Base-by-base conservation (phyloP, 2,888 invertebrate genomes). In the Dynastes grantii region DNA sequence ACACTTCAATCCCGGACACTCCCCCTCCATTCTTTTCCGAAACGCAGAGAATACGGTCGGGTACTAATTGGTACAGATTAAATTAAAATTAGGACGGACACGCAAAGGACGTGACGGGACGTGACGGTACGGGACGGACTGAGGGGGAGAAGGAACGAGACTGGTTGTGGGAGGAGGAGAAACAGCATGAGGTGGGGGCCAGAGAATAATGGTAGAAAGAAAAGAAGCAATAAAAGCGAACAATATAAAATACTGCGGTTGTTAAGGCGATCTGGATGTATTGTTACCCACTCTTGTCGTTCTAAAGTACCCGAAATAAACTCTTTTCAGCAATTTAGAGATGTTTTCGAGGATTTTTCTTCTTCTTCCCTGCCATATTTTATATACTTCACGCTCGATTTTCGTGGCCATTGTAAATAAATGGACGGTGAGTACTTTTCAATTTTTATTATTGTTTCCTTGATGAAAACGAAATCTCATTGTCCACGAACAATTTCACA, bases 261-360 rank as follows among this genome's bases (percentile, higher is more conserved):
- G 79, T 76, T 79, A 76, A 77, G 77, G 76, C 67, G 79, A 70
- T 77, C 77, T 75, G 68, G 78, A 64, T 76, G 78, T 76, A 76
- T 80, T 80, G 80, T 80, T 80, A 77, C 79, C 79, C 77, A 32
- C 64, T 80, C 77, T 79, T 79, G 79, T 79, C 75, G 71, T 63
- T 73, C 16, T 65, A 65, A 78, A 80, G 76, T 79, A 79, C 77
- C 75, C 67, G 80, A 76, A 80, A 78, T 80, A 77, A 80, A 80
- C 80, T 79, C 76, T 78, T 76, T 80, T 78, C 79, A 76, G 53
- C 67, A 73, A 67, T 79, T 77, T 77, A 61, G 53, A 51, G 78
- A 70, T 76, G 73, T 78, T 79, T 76, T 70, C 78, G 61, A 40
- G 67, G 40, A 67, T 76, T 76, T 77, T 76, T 70, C 75, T 71